Base-by-base conservation (phyloP, 2,113 vertebrate genomes). In the Rhabdornis inornatus region DNA sequence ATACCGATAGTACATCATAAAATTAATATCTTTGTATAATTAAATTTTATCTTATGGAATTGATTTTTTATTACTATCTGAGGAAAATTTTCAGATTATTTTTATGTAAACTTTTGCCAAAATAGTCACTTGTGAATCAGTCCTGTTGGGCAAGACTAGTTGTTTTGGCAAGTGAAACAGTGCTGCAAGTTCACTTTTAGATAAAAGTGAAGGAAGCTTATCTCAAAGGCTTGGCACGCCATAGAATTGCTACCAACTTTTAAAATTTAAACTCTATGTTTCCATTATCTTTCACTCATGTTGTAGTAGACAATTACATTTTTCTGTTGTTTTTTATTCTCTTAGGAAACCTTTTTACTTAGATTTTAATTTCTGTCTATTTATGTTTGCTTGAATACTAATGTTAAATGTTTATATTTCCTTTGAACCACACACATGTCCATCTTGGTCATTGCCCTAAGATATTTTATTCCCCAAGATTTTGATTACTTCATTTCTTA, bases 161-260 rank as follows among this genome's bases (percentile, higher is more conserved):
- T 57, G 35, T 87, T 92, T 94, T 97, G 98, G 98, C 74, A 90
- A 85, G 97, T 98, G 98, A 98, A 98, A 98, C 94, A 97, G 98
- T 97, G 80, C 87, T 95, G 91, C 90, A 93, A 94, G 52, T 94
- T 90, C 92, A 65, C 95, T 95, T 92, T 88, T 87, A 74, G 20
- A 19, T 90, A 87, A 94, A 96, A 27, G 64, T 96, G 94, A 96
- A 83, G 35, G 77, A 76, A 90, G 86, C 35, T 82, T 83, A 71
- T 50, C 77, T 95, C 89, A 76, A 75, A 75, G 50, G 55, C 91
- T 94, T 97, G 91, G 79, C 79, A 84, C 53, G 59, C 68, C 93
- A 92, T 96, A 39, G 90, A 87, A 94, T 87, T 96, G 83, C 53
- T 87, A 52, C 23, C 64, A 91, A 94, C 50, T 45, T 91, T 64